Evolutionary conservation across 2,797 vertebrate species (phyloP).

Genomic region (Anguilla obscura): DNA sequence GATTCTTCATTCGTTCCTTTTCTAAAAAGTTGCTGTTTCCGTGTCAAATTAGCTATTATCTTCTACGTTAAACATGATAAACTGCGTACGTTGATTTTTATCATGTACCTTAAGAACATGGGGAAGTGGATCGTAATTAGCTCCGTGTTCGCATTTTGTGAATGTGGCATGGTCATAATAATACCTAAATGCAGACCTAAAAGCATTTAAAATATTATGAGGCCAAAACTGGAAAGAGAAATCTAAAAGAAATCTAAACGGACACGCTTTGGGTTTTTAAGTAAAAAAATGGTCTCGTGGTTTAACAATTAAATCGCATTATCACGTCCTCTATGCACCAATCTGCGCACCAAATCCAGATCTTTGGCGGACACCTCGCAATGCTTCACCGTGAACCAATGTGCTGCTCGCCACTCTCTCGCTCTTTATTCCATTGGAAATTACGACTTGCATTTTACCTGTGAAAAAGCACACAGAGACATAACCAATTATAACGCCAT

Average conservation of each 20-base stretch:
- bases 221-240: not conserved
- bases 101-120: not conserved
- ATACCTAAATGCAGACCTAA: slow-evolving; percentile 1
- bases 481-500: slow-evolving; percentile 58
- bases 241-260: slow-evolving; percentile 41
- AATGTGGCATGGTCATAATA: not conserved
- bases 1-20: not conserved
- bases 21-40: not conserved
- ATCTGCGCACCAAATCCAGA: slow-evolving; percentile 25
- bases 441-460: slow-evolving; percentile 38
- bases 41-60: not conserved
- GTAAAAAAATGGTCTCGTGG: slow-evolving; percentile 43
- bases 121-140: not conserved
- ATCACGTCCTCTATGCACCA: slow-evolving; percentile 34
- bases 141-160: not conserved
- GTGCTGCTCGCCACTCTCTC: slow-evolving; percentile 32
- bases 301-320: slow-evolving; percentile 49
- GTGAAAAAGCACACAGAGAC: slow-evolving; percentile 55
- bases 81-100: not conserved
- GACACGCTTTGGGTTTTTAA: slow-evolving; percentile 40
- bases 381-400: not conserved
- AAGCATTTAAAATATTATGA: slow-evolving; percentile 11
- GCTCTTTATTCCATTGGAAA: slow-evolving; percentile 47
- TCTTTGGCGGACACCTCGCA: slow-evolving; percentile 35
- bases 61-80: not conserved